Evolutionary conservation across 2,888 invertebrate genomes (phyloP).

Genomic region (Didymodactylos carnosus): DNA sequence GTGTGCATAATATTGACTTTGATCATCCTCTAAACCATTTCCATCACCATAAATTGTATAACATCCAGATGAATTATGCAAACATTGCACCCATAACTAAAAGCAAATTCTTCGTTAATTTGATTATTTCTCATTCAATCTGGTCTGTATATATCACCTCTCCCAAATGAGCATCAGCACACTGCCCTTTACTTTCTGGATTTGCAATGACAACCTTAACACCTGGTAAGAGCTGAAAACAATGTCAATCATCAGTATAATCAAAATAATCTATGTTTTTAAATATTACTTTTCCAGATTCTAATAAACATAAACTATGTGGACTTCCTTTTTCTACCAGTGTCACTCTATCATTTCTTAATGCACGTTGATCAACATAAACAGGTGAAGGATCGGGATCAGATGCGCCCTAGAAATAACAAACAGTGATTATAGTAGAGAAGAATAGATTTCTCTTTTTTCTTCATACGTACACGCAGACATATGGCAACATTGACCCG

Average conservation of each 20-base stretch:
- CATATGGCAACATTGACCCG: slow-evolving; percentile 94
- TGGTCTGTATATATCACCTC: no score
- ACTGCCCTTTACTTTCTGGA: slow-evolving; percentile 95
- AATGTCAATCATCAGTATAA: not conserved
- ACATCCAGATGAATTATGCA: slow-evolving; percentile 89
- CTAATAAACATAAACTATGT: slow-evolving; percentile 86
- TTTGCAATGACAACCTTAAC: slow-evolving; percentile 98
- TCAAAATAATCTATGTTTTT: not conserved
- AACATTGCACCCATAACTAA: slow-evolving; percentile 51
- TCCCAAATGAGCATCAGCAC: slow-evolving; percentile 93
- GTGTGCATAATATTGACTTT: slow-evolving; percentile 80
- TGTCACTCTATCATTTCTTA: slow-evolving; percentile 88
- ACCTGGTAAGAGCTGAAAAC: slow-evolving; percentile 57
- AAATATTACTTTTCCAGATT: slow-evolving; percentile 60
- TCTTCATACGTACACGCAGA: no score
- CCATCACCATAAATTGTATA: slow-evolving; percentile 83
- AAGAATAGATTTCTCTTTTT: no score
- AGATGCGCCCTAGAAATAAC: no score
- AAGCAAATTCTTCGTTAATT: no score
- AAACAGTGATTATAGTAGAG: no score
- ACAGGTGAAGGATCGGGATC: slow-evolving; percentile 86
- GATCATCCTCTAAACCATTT: slow-evolving; percentile 16
- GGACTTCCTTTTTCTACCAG: slow-evolving; percentile 93
- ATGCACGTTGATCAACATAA: slow-evolving; percentile 84
- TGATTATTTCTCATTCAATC: no score